Conservation (phyloP, 1,140 invertebrate genomes). For the Micrasema minimum region DNA sequence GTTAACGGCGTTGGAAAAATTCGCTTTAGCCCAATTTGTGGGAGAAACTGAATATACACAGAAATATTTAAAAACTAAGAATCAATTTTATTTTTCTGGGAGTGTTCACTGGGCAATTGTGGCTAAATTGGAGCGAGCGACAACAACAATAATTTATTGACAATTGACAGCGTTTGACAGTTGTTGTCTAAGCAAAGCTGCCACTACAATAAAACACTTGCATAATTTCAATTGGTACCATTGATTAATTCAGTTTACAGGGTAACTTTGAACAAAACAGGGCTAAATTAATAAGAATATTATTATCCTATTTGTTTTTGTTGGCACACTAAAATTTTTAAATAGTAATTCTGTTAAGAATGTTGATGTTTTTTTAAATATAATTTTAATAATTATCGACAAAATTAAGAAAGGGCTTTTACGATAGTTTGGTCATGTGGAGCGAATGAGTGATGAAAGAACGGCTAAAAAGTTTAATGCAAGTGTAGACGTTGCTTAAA, state of each 20-base stretch:
- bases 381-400: too few relatives aligned
- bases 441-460: too few relatives aligned
- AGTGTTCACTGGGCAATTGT: constrained; percentile 27
- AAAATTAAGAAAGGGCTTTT: too few relatives aligned
- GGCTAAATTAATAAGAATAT: not conserved
- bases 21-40: not conserved
- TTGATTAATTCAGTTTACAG: not conserved
- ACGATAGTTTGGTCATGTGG: too few relatives aligned
- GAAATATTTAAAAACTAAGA: not conserved
- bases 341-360: not conserved
- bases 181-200: constrained; percentile 6
- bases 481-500: too few relatives aligned
- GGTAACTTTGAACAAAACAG: not conserved
- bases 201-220: not conserved
- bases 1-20: constrained; percentile 1
- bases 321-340: not conserved
- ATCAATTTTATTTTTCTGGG: constrained; percentile 3
- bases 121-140: constrained; percentile 33
- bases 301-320: not conserved
- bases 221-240: not conserved
- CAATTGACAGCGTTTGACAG: constrained; percentile 8
- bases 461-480: too few relatives aligned
- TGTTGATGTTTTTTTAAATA: too few relatives aligned
- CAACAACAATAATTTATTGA: constrained; percentile 23
- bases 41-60: not conserved